Evolutionary conservation across 1,140 invertebrate genomes (phyloP), one percentile per base, ranked within the genome.

Genomic region (Limonius californicus): DNA sequence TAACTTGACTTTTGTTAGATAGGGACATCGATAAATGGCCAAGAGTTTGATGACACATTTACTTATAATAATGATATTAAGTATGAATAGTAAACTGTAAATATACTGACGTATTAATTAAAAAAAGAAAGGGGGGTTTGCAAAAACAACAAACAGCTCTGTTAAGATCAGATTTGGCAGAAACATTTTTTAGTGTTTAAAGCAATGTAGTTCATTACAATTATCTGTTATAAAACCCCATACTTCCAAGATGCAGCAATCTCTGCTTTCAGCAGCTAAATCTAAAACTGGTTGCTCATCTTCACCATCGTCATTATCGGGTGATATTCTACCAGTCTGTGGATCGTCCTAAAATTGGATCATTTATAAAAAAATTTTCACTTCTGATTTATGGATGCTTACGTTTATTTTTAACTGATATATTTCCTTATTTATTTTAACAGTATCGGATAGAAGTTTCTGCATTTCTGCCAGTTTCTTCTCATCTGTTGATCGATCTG

Each of bases 181-280:
- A n/a, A n/a, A n/a, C n/a, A n/a, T n/a, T n/a, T n/a, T n/a, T n/a
- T n/a, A n/a, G n/a, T n/a, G n/a, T n/a, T n/a, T n/a, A n/a, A n/a
- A n/a, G n/a, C n/a, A n/a, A n/a, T n/a, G n/a, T n/a, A n/a, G n/a
- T n/a, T n/a, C n/a, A n/a, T n/a, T n/a, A n/a, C n/a, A n/a, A n/a
- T n/a, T n/a, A n/a, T n/a, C n/a, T n/a, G n/a, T n/a, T n/a, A n/a
- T n/a, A n/a, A n/a, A n/a, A n/a, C n/a, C 60, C 53, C 35, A 59
- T 77, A 87, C 85, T 80, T 94, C 91, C 27, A 95, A 74, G 16
- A 95, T 82, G 70, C 89, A 94, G 7, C 90, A 86, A 69, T 94
- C 91, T 77, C 92, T 93, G 69, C 89, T 89, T 21, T 89, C 90
- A 62, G 84, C 77, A 23, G 87, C 84, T 14, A 93, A 76, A 75